Evolutionary conservation across 2,888 invertebrate genomes (phyloP), one percentile per base, ranked within the genome.

Genomic region (Stegophylla sp.): DNA sequence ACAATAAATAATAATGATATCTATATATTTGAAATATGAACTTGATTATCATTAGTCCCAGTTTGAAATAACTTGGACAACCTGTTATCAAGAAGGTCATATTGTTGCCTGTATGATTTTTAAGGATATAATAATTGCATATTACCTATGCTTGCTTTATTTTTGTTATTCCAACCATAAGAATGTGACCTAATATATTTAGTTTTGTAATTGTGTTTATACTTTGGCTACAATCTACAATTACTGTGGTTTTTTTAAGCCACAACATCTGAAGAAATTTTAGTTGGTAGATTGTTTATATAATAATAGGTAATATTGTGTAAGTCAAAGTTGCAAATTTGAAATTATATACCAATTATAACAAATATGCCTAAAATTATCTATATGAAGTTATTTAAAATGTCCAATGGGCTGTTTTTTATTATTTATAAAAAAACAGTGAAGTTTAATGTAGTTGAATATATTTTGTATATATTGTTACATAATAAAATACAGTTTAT

Each of bases 21-120:
- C 43, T 53, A 53, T 48, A 63, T 26, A 59, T 48, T 48, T 74
- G 34, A 48, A 41, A 17, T 75, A 23, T 34, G 10, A 64, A 63
- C 51, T 75, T 75, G 63, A 41, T 75, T 74, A 51, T 61, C 28
- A 23, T 26, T 9, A 74, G 20, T 48, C 34, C 63, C 48, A 51
- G 41, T 51, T 51, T 41, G 41, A 51, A 51, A 61, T 61, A 79
- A 63, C 71, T 61, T 45, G 28, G 56, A 41, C 34, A 79, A 79
- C 79, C 79, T 79, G 79, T 79, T 79, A 51, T 71, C n/a, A 63
- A 17, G 61, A 69, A 77, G 69, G 69, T 61, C 23, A 66, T 51
- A 51, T 75, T 12, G 17, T 75, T 12, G 17, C 17, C 13, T 41
- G 41, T 26, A 51, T 12, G 48, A 43, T 56, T 73, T 64, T 75